Base-by-base conservation (phyloP, 2,797 vertebrate genomes). In the Spea hammondii region DNA sequence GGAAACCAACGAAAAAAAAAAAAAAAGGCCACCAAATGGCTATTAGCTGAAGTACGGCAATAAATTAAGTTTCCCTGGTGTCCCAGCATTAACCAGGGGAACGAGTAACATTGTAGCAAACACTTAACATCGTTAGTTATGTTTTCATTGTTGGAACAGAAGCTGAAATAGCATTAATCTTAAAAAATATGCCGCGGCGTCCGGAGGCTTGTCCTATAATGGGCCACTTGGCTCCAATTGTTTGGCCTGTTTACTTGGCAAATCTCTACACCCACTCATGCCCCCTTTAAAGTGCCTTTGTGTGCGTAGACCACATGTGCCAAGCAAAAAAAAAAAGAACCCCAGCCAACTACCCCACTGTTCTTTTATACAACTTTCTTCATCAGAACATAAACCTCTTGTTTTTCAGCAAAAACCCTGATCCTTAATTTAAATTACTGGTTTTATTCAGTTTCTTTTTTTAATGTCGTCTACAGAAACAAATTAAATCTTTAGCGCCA, bases 251-350 rank as follows among this genome's bases (percentile, higher is more conserved):
- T 68, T 73, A 12, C 70, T 68, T 69, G 65, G 70, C 55, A 74
- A 68, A 67, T 69, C 8, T 14, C 68, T 80, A 66, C 66, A 49
- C 50, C 78, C 72, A 70, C 78, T 74, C 67, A 54, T 4, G 32
- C 44, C 14, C n/a, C 48, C n/a, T 71, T 64, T 54, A 71, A 77
- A 70, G 70, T 55, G 50, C 5, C 64, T 79, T 64, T 64, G 65
- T 74, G 32, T n/a, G 10, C 8, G 6, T 14, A 8, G 51, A 8
- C 53, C 45, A 13, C 53, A 45, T 11, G 17, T 50, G 17, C 49
- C 4, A 10, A 44, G 45, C 59, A 65, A 17, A n/a, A 51, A 66
- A 66, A 4, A 46, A 53, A 8, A 11, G 47, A 47, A 64, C 65
- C 32, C 66, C 6, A 11, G 4, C 3, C 49, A 57, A 5, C 32